A percentile compares a stretch with the other conserved stretches of the same genome.
phyloP scores from a whole-genome alignment of 2,797 vertebrate genomes.

The Etheostoma nigrum region DNA sequence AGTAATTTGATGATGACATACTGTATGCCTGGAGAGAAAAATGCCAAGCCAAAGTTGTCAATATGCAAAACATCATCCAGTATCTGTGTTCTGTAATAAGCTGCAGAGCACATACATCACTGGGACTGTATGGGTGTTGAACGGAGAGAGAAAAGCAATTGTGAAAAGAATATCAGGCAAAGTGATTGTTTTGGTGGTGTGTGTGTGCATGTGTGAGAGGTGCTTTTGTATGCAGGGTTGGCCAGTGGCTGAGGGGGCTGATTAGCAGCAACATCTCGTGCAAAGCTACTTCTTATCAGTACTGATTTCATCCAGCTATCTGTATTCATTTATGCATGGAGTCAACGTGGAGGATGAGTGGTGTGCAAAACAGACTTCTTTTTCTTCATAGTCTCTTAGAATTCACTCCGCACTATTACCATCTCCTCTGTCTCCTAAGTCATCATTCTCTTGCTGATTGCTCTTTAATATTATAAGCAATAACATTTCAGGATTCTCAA shows the following conservation, averaged over 20 bases:
- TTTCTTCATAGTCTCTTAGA: constrained; percentile 35
- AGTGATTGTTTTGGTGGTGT: constrained; percentile 44
- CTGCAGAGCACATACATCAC: constrained; percentile 19
- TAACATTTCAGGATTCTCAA: constrained; percentile 26
- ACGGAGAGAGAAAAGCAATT: constrained; percentile 46
- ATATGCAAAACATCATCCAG: constrained; percentile 54
- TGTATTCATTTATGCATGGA: constrained; percentile 75
- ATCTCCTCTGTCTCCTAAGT: constrained; percentile 13
- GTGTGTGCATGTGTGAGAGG: constrained; percentile 15
- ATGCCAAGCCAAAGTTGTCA: constrained; percentile 19
- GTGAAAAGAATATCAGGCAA: constrained; percentile 33
- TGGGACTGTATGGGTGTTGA: constrained; percentile 41
- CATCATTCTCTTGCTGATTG: constrained; percentile 24
- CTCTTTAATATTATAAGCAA: constrained; percentile 40
- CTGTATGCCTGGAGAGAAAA: neutral
- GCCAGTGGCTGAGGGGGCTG: constrained; percentile 60
- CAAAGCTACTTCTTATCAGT: constrained; percentile 68
- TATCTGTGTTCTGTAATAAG: constrained; percentile 31
- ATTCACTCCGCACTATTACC: constrained; percentile 18
- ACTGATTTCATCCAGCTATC: constrained; percentile 70
- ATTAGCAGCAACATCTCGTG: constrained; percentile 75
- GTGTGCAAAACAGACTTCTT: constrained; percentile 55
- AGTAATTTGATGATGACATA: constrained; percentile 17
- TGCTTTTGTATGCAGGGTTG: constrained; percentile 50
- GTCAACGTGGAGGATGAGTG: constrained; percentile 52